A percentile compares a stretch with the other conserved stretches of the same genome.
Conservation (phyloP, 2,113 vertebrate species). For the Setophaga coronata region DNA sequence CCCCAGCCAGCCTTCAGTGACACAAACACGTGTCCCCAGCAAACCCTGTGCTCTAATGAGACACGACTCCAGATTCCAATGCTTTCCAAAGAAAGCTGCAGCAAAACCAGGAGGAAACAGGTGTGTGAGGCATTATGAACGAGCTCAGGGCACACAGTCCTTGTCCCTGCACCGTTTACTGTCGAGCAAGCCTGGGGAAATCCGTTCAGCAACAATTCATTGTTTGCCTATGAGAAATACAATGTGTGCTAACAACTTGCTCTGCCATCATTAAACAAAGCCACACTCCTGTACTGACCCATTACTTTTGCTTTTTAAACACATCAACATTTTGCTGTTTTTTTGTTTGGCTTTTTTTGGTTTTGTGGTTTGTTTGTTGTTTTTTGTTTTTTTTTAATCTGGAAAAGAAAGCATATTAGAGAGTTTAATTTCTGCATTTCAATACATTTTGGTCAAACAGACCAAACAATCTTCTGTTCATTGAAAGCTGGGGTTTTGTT, state of each 20-base stretch:
- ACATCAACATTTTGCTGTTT: background rate
- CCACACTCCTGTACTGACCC: background rate
- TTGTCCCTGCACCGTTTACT: slow-evolving; percentile 40
- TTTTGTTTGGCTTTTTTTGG: background rate
- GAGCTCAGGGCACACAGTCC: slow-evolving; percentile 32
- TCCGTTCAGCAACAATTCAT: slow-evolving; percentile 66
- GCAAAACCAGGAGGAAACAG: slow-evolving; percentile 79
- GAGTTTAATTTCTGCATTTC: background rate
- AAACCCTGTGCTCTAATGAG: slow-evolving; percentile 55
- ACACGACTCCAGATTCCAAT: background rate
- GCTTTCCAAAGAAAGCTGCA: slow-evolving; percentile 9
- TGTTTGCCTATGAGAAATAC: slow-evolving; percentile 58
- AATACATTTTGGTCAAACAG: background rate
- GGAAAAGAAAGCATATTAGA: background rate
- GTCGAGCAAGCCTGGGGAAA: slow-evolving; percentile 72
- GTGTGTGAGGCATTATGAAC: slow-evolving; percentile 76
- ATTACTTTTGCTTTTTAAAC: slow-evolving; percentile 33
- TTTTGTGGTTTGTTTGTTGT: background rate
- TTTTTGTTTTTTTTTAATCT: background rate
- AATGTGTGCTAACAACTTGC: background rate
- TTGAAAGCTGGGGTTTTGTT: background rate
- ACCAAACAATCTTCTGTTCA: background rate
- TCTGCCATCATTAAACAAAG: background rate
- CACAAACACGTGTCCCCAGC: slow-evolving; percentile 36
- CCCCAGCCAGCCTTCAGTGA: slow-evolving; percentile 33